phyloP scores from a whole-genome alignment of 2,797 vertebrate species.

The Gadopsis marmoratus region DNA sequence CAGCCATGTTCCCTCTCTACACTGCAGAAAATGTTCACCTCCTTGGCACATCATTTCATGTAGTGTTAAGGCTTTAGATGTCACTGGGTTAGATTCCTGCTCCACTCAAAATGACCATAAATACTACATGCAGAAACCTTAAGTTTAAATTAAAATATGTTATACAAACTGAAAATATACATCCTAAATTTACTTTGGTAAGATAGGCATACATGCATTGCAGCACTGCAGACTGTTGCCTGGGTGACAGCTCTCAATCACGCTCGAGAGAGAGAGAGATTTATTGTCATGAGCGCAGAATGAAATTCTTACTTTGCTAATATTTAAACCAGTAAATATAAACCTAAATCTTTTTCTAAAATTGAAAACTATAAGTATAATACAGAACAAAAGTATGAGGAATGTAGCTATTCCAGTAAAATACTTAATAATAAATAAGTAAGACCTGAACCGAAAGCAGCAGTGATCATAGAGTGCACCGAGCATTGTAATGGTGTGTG shows the following conservation, averaged over 20 bases:
- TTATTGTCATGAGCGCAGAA: no score
- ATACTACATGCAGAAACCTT: background rate
- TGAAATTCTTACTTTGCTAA: no score
- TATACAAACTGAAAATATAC: background rate
- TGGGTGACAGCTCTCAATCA: conserved; percentile 61
- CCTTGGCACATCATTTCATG: conserved; percentile 6
- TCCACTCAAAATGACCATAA: background rate
- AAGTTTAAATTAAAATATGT: background rate
- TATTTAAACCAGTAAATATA: no score
- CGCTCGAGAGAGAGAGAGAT: background rate
- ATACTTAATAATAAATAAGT: no score
- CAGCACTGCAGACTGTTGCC: conserved; percentile 53
- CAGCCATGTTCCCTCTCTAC: conserved; percentile 49
- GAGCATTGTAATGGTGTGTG: no score
- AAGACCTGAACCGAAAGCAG: no score
- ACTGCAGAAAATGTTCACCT: conserved; percentile 43
- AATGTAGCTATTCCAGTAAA: no score
- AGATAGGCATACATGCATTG: conserved; percentile 3
- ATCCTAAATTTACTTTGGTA: background rate
- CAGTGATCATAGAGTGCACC: no score
- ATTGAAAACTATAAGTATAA: no score
- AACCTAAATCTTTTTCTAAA: no score
- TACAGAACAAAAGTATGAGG: no score
- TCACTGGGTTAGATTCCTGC: background rate
- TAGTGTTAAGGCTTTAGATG: conserved; percentile 41